Base-by-base conservation (phyloP, 2,888 invertebrate genomes). In the Melanostoma mellinum region DNA sequence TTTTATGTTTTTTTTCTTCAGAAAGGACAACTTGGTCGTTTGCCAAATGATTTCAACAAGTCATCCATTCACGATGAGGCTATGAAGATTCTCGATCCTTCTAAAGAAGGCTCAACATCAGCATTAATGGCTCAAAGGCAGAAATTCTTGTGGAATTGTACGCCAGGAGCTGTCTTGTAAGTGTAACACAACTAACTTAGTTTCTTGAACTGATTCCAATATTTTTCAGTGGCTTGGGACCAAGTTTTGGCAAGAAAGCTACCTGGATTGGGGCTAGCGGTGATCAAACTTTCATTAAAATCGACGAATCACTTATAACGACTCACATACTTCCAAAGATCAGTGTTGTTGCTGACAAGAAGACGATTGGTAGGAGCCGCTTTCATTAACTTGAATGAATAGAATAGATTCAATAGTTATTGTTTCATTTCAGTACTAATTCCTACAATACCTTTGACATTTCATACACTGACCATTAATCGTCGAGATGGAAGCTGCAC, bases 181-280 rank as follows among this genome's bases (percentile, higher is more conserved):
- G 88, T 86, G 20, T 30, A 2, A 56, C 3, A 32, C 33, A 40
- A 40, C 6, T 38, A 52, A 46, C 42, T 50, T 20, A 38, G 8
- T 8, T 46, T 50, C 30, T 20, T 8, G 36, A 42, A 50, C 52
- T 40, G 35, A 32, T 61, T 44, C 36, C 58, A 42, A 53, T 55
- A 48, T 60, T 67, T 63, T 40, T 67, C 52, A 92, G 94, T 84
- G 92, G 93, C 50, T 92, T 94, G 44, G 99, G 99, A 0, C 95
- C 97, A 0, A 94, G 95, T 74, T 95, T 95, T 92, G 96, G 98
- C 0, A 94, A 97, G 86, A 94, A 96, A 87, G 99, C 97, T 0
- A 97, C 97, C 0, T 98, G 98, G 97, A 94, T 99, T 10, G 96
- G 97, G 0, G 98, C 98, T 3, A 96, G 97, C n/a, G 98, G 97